Evolutionary conservation across 2,888 invertebrate species (phyloP).

Genomic region (Pyralis farinalis): DNA sequence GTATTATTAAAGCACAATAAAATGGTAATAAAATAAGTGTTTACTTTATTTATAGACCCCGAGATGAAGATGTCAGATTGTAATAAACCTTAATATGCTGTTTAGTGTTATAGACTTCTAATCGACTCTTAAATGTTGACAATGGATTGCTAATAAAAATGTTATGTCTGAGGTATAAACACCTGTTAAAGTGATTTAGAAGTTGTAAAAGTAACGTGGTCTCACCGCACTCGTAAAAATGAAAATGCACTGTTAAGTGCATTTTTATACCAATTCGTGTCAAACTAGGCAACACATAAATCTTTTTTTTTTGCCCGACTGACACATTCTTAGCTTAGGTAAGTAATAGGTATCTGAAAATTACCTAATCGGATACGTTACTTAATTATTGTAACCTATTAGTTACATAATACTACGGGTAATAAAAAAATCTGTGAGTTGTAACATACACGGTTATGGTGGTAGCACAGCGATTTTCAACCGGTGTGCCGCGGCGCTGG

Average conservation of each 20-base stretch:
- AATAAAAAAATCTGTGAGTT: no score
- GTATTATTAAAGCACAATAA: constrained; percentile 1
- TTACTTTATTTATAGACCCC: constrained; percentile 15
- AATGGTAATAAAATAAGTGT: not conserved
- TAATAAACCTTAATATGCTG: constrained; percentile 16
- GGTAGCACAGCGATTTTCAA: no score
- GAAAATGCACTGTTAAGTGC: no score
- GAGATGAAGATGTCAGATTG: constrained; percentile 15
- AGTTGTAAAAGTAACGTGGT: not conserved
- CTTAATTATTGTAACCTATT: no score
- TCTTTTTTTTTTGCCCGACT: no score
- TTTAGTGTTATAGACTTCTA: constrained; percentile 17
- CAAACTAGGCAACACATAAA: no score
- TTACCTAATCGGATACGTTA: no score
- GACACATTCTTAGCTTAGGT: no score
- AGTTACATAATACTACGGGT: no score
- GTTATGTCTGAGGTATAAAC: constrained; percentile 1
- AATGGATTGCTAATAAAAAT: constrained; percentile 6
- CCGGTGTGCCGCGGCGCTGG: no score
- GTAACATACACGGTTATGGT: no score
- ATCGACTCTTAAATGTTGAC: constrained; percentile 13
- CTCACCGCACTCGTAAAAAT: not conserved
- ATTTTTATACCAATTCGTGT: constrained; percentile 6
- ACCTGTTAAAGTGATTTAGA: not conserved
- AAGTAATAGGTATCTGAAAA: no score